Conservation (phyloP, 2,113 vertebrate species). For the Oryzias celebensis region DNA sequence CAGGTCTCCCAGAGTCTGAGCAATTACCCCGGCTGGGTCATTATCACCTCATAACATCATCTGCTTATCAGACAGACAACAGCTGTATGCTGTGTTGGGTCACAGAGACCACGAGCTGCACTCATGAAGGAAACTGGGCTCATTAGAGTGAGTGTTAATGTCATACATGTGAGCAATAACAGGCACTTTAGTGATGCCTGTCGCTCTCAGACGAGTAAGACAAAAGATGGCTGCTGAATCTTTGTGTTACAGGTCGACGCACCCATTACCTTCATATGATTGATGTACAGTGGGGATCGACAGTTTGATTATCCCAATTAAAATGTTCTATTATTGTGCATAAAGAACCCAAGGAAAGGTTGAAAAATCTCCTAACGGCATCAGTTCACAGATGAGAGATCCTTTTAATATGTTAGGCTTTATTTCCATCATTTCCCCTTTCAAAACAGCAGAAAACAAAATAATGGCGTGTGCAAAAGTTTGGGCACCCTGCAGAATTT, state of each 20-base stretch:
- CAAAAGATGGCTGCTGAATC: background rate
- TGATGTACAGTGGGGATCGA: too few species aligned
- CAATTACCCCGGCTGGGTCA: conserved; percentile 63
- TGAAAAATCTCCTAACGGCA: too few species aligned
- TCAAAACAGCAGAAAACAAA: too few species aligned
- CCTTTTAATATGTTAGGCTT: too few species aligned
- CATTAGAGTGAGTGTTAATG: conserved; percentile 56
- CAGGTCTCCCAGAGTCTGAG: conserved; percentile 56
- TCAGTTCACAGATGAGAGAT: too few species aligned
- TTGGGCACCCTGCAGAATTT: too few species aligned
- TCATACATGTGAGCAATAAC: conserved; percentile 49
- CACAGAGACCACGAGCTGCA: conserved; percentile 24
- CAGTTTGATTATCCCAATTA: too few species aligned
- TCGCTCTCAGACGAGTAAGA: conserved; percentile 5
- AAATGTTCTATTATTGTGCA: too few species aligned
- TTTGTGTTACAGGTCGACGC: background rate
- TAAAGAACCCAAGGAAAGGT: too few species aligned
- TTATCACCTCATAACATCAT: conserved; percentile 69
- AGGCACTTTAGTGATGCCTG: conserved; percentile 30
- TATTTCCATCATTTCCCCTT: too few species aligned
- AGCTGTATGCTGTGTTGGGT: conserved; percentile 47
- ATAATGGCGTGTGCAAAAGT: too few species aligned
- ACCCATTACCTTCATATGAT: background rate
- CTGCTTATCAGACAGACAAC: conserved; percentile 53
- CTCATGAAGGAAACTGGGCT: conserved; percentile 52